Base-by-base conservation (phyloP, 1,140 invertebrate species). In the Drosophila asahinai region DNA sequence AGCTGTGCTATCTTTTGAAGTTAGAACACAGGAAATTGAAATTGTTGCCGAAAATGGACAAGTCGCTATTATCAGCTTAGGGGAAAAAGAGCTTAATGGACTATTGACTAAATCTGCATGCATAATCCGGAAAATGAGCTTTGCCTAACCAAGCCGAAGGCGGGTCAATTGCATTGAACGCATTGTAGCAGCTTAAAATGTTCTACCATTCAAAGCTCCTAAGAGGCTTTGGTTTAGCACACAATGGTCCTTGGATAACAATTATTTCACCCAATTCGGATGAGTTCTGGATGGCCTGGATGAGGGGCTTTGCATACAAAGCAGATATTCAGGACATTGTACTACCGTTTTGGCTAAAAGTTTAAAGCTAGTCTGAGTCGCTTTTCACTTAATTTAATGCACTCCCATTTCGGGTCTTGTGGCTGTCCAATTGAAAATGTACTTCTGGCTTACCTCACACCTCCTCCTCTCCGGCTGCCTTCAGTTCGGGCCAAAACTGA, bases 111-210 rank as follows among this genome's bases (percentile, higher is more conserved):
- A 45, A 45, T 67, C 48, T 65, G 61, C 48, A 27, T 70, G 40
- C 45, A 49, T 49, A 49, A 59, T 71, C 52, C 67, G 6, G 17
- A 27, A 72, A 73, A 72, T 72, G 27, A 60, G 70, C 66, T 73
- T 60, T 62, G 43, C 30, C 40, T 19, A 25, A 6, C 22, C 49
- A 38, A 47, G 40, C n/a, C 62, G 38, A 70, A 27, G 22, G 48
- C 47, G 45, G 67, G 30, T 60, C 67, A 72, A 72, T 73, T 72
- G 71, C 54, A 68, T 68, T 67, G 49, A 68, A 71, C 67, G 40
- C 49, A 68, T 19, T 71, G 67, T 27, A 71, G 17, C 64, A 38
- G 71, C 71, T 61, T 73, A 73, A 51, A 73, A 38, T 61, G 71
- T 73, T 61, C 25, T 43, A 43, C 27, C 36, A 73, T 61, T 22